phyloP scores from a whole-genome alignment of 2,797 vertebrate species.

The Chrosomus eos region DNA sequence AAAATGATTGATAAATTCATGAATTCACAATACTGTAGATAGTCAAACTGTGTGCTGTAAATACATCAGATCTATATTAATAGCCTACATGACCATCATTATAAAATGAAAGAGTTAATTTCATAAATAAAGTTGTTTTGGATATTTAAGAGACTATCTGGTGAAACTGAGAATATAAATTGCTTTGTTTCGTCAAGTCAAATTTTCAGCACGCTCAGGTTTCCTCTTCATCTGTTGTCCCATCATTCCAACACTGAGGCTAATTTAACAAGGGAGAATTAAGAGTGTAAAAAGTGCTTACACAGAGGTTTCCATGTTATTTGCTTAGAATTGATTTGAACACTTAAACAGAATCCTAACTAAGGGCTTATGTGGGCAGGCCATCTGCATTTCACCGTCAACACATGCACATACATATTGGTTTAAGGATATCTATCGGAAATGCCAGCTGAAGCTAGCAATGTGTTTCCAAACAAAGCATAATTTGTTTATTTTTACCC shows the following conservation, averaged over 20 bases:
- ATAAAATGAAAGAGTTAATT: neutral
- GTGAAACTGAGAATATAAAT: neutral
- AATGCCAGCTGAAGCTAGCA: conserved; percentile 29
- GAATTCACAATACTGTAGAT: conserved; percentile 10
- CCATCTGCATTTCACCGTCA: conserved; percentile 48
- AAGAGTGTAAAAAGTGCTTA: conserved; percentile 64
- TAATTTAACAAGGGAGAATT: conserved; percentile 64
- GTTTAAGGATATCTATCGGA: conserved; percentile 49
- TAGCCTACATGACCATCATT: neutral
- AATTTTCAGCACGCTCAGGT: neutral
- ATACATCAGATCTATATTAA: neutral
- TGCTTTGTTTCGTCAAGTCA: neutral
- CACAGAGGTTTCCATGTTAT: conserved; percentile 61
- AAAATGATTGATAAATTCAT: conserved; percentile 28
- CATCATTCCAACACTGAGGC: conserved; percentile 46
- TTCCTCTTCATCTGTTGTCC: conserved; percentile 43
- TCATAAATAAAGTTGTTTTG: neutral
- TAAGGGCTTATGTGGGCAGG: conserved; percentile 60
- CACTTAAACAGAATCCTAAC: conserved; percentile 65
- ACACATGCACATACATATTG: conserved; percentile 25
- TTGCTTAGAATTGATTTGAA: conserved; percentile 67
- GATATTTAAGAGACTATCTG: neutral
- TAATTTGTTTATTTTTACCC: conserved; percentile 73
- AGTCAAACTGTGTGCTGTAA: neutral
- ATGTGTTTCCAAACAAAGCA: conserved; percentile 61